Evolutionary conservation across 2,888 invertebrate genomes (phyloP), one percentile per base, ranked within the genome.

Genomic region (Heliconius aoede): DNA sequence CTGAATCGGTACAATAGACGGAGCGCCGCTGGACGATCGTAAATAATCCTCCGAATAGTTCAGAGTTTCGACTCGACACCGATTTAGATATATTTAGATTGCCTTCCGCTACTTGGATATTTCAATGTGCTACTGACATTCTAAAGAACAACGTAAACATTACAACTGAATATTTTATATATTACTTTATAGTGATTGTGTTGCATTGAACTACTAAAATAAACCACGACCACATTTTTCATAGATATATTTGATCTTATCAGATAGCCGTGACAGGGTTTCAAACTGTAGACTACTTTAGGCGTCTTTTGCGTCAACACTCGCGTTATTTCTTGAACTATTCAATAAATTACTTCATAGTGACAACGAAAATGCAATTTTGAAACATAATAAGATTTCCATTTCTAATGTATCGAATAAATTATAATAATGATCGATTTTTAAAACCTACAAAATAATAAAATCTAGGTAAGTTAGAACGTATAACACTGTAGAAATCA

Each of bases 31-130:
- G 79, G 78, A 80, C 76, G 79, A 79, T 81, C 82, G 80, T 84
- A 84, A 83, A 83, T 82, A 82, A 83, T 82, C 77, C 78, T 80
- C 76, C 69, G 81, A 83, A 84, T 80, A 83, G 82, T 83, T 83
- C 80, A 79, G 79, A 82, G 81, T 82, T 83, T 84, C 81, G 73
- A 80, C 80, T 80, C 80, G 79, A 80, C 82, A 80, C 81, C 78
- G 77, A 81, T 81, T 79, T 81, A 81, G 74, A 80, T 84, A 83
- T 82, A 84, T 83, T 83, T 83, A 84, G 80, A 81, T 73, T 76
- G 78, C 78, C 80, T 83, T 81, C 81, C 82, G 83, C 80, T 80
- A 80, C 80, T 76, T 81, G 81, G 78, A 79, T 81, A 79, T 82
- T 83, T 76, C 81, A 78, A 79, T 80, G 79, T 78, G 80, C 76